Conservation (phyloP, 2,797 vertebrate genomes). For the Alectoris magna region DNA sequence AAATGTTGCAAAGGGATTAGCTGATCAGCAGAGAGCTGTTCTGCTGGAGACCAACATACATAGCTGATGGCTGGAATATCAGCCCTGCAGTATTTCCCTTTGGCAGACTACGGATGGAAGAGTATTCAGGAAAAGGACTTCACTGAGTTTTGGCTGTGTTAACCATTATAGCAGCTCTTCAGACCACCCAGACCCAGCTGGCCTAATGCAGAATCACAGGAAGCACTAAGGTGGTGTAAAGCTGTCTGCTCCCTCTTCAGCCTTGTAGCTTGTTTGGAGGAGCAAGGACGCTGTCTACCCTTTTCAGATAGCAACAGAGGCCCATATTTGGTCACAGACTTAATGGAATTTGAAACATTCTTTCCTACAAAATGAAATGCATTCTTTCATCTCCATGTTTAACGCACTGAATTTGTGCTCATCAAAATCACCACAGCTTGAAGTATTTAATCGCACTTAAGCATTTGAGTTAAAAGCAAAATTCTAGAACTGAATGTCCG, state of each 20-base stretch:
- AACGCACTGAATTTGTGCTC: background rate
- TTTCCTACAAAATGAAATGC: slow-evolving; percentile 2
- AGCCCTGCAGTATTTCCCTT: background rate
- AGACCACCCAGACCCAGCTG: slow-evolving; percentile 51
- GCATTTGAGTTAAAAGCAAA: background rate
- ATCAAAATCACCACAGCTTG: background rate
- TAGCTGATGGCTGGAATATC: background rate
- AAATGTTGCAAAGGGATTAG: background rate
- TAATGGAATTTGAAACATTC: slow-evolving; percentile 41
- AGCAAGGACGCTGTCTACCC: background rate
- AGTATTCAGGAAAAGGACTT: background rate
- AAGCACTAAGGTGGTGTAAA: slow-evolving; percentile 13
- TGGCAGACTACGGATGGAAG: background rate
- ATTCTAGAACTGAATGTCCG: accelerated
- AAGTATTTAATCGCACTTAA: background rate
- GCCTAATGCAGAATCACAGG: background rate
- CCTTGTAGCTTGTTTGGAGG: background rate
- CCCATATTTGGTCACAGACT: slow-evolving; percentile 31
- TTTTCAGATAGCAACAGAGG: background rate
- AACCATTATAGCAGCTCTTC: slow-evolving; percentile 23
- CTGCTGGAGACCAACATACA: background rate
- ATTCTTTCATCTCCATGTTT: slow-evolving; percentile 19
- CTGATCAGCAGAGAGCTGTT: background rate
- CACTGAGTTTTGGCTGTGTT: slow-evolving; percentile 38
- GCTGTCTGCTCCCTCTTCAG: background rate